phyloP scores from a whole-genome alignment of 2,113 vertebrate species.

The Melanotaenia duboulayi region DNA sequence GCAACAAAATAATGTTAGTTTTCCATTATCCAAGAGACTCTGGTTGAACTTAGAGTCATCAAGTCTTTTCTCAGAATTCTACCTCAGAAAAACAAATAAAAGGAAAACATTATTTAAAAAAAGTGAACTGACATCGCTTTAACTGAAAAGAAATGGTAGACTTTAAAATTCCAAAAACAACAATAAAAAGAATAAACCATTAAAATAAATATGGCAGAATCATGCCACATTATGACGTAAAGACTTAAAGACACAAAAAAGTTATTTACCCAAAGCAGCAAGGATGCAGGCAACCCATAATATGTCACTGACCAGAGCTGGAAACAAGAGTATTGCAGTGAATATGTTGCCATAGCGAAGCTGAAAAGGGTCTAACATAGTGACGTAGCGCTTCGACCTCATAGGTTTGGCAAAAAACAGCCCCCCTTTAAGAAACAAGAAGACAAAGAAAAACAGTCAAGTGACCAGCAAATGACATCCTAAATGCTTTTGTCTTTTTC shows the following conservation, averaged over 20 bases:
- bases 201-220: not conserved
- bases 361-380: conserved; percentile 86
- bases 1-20: too few relatives aligned
- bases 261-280: conserved; percentile 80
- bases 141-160: too few relatives aligned
- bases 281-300: conserved; percentile 84
- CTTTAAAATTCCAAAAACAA: too few relatives aligned
- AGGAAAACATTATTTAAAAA: too few relatives aligned
- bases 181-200: too few relatives aligned
- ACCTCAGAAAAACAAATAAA: too few relatives aligned
- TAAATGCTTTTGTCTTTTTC: not conserved
- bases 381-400: conserved; percentile 83
- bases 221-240: not conserved
- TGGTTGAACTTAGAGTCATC: too few relatives aligned
- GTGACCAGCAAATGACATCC: not conserved
- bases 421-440: conserved; percentile 68
- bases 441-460: not conserved
- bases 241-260: not conserved
- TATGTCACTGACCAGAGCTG: conserved; percentile 81
- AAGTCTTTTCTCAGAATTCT: too few relatives aligned
- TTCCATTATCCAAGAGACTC: too few relatives aligned
- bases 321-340: conserved; percentile 80
- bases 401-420: conserved; percentile 85
- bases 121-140: too few relatives aligned
- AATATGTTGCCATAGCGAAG: conserved; percentile 80